Evolutionary conservation across 2,888 invertebrate species (phyloP), one percentile per base, ranked within the genome.

Genomic region (Heliconius cydno): DNA sequence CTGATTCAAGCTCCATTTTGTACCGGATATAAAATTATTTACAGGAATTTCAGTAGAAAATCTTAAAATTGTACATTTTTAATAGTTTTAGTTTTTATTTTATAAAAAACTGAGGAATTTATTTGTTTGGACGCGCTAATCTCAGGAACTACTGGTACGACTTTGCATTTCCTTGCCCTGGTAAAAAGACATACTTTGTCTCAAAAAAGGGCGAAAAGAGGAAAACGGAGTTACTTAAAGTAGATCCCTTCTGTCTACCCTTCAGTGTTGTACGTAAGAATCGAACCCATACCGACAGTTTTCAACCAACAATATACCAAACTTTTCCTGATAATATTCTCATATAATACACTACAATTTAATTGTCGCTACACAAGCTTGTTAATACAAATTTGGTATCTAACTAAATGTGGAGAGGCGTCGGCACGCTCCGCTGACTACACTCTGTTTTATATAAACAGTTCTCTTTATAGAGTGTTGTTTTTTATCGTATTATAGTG

Each of bases 371-470:
- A 38, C 34, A 73, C 60, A 38, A 73, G 60, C 57, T 15, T 57
- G 57, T 60, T 73, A 60, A 73, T 57, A 73, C 73, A 73, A 73
- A 73, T 73, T 73, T 60, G 25, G 73, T 60, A 73, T n/a, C 13
- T 15, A 38, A 60, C 73, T n/a, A 73, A 57, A 57, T 38, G n/a
- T 38, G 9, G 15, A 30, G 46, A 65, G 65, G 46, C 75, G 65
- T 75, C 41, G 75, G 75, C 65, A 75, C 75, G 75, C 75, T 28
- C 30, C 19, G 75, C 75, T 75, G 75, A 46, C 75, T 75, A 25
- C 19, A 28, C 38, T 75, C 7, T 75, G 25, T 15, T 60, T 34
- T 57, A 60, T 19, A 9, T 73, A 75, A 75, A 75, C 75, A 46
- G 41, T 41, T 65, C n/a, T 34, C 60, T 60, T 60, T 34, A 34